These are phyloP conservation scores for Ophion slaviceki DNA, from an alignment of 2,888 invertebrate species.

Conservation along the genomic window DNA sequence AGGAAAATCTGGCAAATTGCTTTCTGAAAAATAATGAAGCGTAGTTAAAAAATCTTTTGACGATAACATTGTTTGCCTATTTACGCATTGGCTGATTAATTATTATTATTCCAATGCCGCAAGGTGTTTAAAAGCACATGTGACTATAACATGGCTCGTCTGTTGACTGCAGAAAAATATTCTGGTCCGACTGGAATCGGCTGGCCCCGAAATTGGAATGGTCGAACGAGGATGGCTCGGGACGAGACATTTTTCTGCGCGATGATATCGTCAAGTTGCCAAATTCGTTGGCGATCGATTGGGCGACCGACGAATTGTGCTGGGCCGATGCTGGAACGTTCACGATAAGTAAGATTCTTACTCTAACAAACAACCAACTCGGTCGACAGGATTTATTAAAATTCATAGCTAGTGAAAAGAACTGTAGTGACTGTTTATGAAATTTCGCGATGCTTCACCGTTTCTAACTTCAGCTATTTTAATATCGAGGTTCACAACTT, in stretches of 20 bases:
- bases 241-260: slow-evolving; percentile 89
- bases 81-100: not conserved
- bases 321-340: slow-evolving; percentile 96
- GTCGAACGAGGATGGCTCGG: slow-evolving; percentile 96
- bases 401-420: no score
- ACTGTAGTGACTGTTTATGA: no score
- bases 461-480: no score
- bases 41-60: no score
- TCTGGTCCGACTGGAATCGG: slow-evolving; percentile 99
- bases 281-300: slow-evolving; percentile 96
- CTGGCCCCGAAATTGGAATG: slow-evolving; percentile 95
- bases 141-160: not conserved
- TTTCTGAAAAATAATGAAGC: no score
- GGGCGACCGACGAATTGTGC: slow-evolving; percentile 93
- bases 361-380: not conserved
- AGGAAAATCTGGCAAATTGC: no score
- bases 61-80: not conserved
- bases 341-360: slow-evolving; percentile 83
- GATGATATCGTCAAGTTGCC: slow-evolving; percentile 91
- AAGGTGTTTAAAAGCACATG: not conserved
- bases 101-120: not conserved
- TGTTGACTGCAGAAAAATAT: slow-evolving; percentile 90
- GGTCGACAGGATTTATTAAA: no score
- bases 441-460: no score
- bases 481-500: no score